Evolutionary conservation across 2,113 vertebrate genomes (phyloP).

Genomic region (Gobiocypris rarus): DNA sequence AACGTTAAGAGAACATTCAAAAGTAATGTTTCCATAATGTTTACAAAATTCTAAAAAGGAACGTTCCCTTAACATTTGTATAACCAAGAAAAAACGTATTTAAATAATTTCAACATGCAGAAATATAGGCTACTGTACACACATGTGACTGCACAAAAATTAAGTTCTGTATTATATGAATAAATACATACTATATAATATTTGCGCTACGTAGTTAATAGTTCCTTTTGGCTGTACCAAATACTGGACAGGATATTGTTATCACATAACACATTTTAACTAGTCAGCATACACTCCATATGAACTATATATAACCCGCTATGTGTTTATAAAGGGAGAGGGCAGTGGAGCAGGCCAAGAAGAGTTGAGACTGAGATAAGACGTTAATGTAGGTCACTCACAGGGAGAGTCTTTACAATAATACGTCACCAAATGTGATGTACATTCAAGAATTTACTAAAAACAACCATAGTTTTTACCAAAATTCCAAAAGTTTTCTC

Average conservation of each 20-base stretch:
- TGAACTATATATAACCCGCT: background rate
- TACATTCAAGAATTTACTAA: background rate
- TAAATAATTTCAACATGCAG: too few relatives aligned
- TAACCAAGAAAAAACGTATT: too few relatives aligned
- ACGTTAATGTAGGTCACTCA: background rate
- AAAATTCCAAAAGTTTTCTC: background rate
- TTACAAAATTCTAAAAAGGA: too few relatives aligned
- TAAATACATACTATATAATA: too few relatives aligned
- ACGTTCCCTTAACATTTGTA: too few relatives aligned
- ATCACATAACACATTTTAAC: background rate
- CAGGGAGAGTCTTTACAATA: background rate
- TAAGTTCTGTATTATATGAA: too few relatives aligned
- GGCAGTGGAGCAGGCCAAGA: background rate
- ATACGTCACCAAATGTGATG: background rate
- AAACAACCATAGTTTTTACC: background rate
- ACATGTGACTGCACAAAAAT: too few relatives aligned
- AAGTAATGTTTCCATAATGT: too few relatives aligned
- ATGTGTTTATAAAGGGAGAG: background rate
- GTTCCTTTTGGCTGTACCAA: too few relatives aligned
- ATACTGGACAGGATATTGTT: background rate
- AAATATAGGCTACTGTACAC: too few relatives aligned
- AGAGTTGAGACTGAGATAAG: slow-evolving; percentile 20
- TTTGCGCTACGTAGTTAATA: too few relatives aligned
- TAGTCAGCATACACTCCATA: background rate
- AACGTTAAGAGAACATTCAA: too few relatives aligned